Conservation (phyloP, 1,140 invertebrate genomes). For the Procambarus virginalis region DNA sequence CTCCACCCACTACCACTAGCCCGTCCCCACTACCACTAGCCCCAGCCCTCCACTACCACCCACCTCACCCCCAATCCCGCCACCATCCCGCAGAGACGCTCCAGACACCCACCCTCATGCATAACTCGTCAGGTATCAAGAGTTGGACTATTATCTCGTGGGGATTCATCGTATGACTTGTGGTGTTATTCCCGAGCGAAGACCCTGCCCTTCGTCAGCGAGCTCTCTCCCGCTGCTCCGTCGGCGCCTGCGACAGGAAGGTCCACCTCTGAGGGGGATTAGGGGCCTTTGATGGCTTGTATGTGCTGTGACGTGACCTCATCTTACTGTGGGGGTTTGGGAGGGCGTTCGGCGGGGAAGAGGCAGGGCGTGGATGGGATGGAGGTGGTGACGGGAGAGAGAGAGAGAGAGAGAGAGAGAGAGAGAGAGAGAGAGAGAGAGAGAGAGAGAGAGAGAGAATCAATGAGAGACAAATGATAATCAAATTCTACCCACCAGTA, state of each 20-base stretch:
- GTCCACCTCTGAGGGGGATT: background rate
- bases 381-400: background rate
- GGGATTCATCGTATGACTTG: too few species aligned
- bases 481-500: too few species aligned
- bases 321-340: constrained; percentile 1
- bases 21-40: too few species aligned
- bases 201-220: background rate
- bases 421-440: background rate
- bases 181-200: too few species aligned
- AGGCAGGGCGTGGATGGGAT: background rate
- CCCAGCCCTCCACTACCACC: too few species aligned
- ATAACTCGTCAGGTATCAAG: too few species aligned
- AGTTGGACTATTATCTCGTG: too few species aligned
- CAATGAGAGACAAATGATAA: too few species aligned
- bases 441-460: background rate
- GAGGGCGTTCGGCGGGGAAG: background rate
- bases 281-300: background rate
- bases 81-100: too few species aligned
- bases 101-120: too few species aligned
- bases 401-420: background rate
- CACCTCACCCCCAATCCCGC: too few species aligned
- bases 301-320: constrained; percentile 18
- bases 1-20: too few species aligned
- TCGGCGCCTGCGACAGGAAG: background rate
- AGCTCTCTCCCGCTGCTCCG: background rate